Conservation (phyloP, 1,140 invertebrate species). For the Lordiphosa clarofinis region DNA sequence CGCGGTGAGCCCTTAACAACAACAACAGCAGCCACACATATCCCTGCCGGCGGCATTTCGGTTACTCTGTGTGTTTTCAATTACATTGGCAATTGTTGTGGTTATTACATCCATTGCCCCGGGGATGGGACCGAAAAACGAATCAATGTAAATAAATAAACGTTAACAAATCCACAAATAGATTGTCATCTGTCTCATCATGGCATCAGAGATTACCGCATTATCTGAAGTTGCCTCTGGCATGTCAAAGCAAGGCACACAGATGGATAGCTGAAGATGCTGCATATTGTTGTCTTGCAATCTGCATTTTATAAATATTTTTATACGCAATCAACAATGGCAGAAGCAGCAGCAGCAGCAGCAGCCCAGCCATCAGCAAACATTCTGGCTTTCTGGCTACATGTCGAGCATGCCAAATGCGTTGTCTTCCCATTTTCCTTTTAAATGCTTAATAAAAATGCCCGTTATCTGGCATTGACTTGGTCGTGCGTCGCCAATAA, state of each 20-base stretch:
- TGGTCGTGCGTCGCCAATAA: slow-evolving; percentile 35
- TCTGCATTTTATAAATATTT: slow-evolving; percentile 77
- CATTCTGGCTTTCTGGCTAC: slow-evolving; percentile 34
- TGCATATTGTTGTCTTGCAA: slow-evolving; percentile 61
- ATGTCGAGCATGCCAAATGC: slow-evolving; percentile 63
- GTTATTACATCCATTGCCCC: slow-evolving; percentile 42
- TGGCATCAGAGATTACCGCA: slow-evolving; percentile 45
- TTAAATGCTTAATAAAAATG: slow-evolving; percentile 78
- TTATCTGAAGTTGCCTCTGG: slow-evolving; percentile 20
- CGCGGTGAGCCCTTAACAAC: slow-evolving; percentile 40
- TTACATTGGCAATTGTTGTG: slow-evolving; percentile 73
- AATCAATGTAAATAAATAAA: slow-evolving; percentile 75
- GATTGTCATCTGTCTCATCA: slow-evolving; percentile 51
- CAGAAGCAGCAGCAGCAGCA: slow-evolving; percentile 27
- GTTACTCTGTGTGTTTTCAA: slow-evolving; percentile 54
- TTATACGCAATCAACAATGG: slow-evolving; percentile 70
- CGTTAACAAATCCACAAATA: slow-evolving; percentile 51
- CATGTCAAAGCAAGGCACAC: slow-evolving; percentile 12
- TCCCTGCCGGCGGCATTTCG: slow-evolving; percentile 18
- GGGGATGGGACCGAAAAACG: slow-evolving; percentile 33
- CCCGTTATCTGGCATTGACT: slow-evolving; percentile 62
- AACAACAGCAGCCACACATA: slow-evolving; percentile 39
- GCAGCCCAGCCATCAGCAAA: slow-evolving; percentile 12
- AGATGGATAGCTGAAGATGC: slow-evolving; percentile 11
- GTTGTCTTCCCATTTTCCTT: slow-evolving; percentile 38